Conservation (phyloP, 37 sponge, comb jelly and placozoan genomes). For the Halichondria panicea region DNA sequence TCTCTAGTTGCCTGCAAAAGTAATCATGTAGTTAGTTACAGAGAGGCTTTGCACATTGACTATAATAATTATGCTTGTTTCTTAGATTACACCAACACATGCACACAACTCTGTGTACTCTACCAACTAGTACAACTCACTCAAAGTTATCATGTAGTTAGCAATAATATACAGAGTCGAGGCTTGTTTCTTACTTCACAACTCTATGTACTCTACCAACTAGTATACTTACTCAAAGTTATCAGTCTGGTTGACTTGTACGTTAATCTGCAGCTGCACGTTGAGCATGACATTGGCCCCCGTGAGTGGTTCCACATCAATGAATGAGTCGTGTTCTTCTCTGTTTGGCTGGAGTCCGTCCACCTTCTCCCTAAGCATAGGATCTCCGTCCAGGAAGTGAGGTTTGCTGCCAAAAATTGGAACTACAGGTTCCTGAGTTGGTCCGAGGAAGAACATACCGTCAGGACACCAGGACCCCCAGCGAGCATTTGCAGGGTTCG, state of each 20-base stretch:
- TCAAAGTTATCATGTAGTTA: too few species aligned
- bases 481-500: slow-evolving; percentile 54
- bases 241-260: slow-evolving; percentile 48
- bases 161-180: too few species aligned
- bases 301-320: slow-evolving; percentile 71
- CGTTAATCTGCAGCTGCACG: slow-evolving; percentile 56
- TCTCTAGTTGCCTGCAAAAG: slow-evolving; percentile 26
- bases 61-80: neutral
- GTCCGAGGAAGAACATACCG: slow-evolving; percentile 79
- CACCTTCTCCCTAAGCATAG: slow-evolving; percentile 52
- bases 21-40: neutral
- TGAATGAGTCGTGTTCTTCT: slow-evolving; percentile 34
- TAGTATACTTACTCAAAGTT: slow-evolving; percentile 29
- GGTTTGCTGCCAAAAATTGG: slow-evolving; percentile 86
- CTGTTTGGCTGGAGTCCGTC: slow-evolving; percentile 52
- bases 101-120: neutral
- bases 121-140: too few species aligned
- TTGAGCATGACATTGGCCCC: slow-evolving; percentile 57
- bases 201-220: neutral
- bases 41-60: neutral
- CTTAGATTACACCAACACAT: neutral
- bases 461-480: slow-evolving; percentile 72
- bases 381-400: slow-evolving; percentile 82
- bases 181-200: neutral
- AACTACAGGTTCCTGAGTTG: slow-evolving; percentile 38